Evolutionary conservation across 1,140 invertebrate species (phyloP).

Genomic region (Phenacoccus solenopsis): DNA sequence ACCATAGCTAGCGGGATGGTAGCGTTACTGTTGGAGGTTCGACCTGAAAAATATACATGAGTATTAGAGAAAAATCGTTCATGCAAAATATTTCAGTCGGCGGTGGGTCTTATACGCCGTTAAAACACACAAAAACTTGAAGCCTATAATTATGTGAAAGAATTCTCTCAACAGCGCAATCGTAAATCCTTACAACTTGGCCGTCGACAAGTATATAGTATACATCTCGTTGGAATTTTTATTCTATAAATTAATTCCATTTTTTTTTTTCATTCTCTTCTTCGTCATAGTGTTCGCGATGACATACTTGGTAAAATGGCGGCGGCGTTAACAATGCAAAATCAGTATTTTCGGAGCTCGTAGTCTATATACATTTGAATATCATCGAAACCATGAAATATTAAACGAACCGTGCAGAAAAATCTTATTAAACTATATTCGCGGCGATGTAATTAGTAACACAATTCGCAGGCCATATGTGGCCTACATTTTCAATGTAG

Average conservation of each 20-base stretch:
- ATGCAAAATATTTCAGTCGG: not conserved
- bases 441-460: not conserved
- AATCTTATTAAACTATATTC: not conserved
- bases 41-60: too few species aligned
- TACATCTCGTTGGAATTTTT: not conserved
- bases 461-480: not conserved
- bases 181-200: not conserved
- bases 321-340: not conserved
- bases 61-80: not conserved
- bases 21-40: not conserved
- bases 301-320: not conserved
- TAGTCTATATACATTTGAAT: too few species aligned
- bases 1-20: not conserved
- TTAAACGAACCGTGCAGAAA: not conserved
- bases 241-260: not conserved
- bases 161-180: not conserved
- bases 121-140: not conserved
- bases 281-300: too few species aligned
- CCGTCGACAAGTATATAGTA: not conserved
- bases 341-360: not conserved
- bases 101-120: not conserved
- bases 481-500: not conserved
- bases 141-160: not conserved
- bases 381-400: not conserved
- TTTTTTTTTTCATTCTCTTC: not conserved